Base-by-base conservation (phyloP, 2,797 vertebrate species). In the Lagorchestes hirsutus region DNA sequence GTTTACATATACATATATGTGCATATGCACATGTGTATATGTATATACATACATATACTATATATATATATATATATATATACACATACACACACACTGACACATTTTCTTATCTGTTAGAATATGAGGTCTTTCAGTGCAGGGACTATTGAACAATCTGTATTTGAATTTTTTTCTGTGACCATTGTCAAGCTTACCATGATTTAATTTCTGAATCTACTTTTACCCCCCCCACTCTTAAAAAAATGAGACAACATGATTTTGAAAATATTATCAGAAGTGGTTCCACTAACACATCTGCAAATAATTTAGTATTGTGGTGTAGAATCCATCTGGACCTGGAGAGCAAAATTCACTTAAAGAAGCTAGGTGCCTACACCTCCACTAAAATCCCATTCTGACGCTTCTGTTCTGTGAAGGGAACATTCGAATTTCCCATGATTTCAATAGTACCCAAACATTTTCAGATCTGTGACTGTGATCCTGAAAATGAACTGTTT, bases 11-110 rank as follows among this genome's bases (percentile, higher is more conserved):
- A 16, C 1, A n/a, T 3, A 29, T 62, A 14, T 34, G 5, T 62
- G 1, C 12, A 12, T 62, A 31, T 34, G 29, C 29, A 31, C 9
- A 31, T 59, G 2, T 29, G 28, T 62, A 0, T 31, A 34, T 9
- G 10, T 28, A 1, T 14, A 56, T 56, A 14, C 2, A 46, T 46
- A 46, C 46, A 46, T 46, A 2, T 4, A 14, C 4, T 56, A 56
- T 52, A 52, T 8, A 52, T 52, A 1, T 34, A 34, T 29, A 34
- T 62, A 34, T 13, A 1, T 0, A 62, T 0, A 29, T 10, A 10
- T 1, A 10, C 0, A 58, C 1, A 58, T 12, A 59, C 0, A 59
- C 31, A 12, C 27, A 31, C 4, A 5, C 3, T 0, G 3, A 34
- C 22, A 40, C 18, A 46, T 82, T 22, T 5, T 46, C n/a, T 82